Percentiles rank a stretch among this genome's conserved stretches.
phyloP scores from a whole-genome alignment of 2,113 vertebrate species.

The Gavialis gangeticus region DNA sequence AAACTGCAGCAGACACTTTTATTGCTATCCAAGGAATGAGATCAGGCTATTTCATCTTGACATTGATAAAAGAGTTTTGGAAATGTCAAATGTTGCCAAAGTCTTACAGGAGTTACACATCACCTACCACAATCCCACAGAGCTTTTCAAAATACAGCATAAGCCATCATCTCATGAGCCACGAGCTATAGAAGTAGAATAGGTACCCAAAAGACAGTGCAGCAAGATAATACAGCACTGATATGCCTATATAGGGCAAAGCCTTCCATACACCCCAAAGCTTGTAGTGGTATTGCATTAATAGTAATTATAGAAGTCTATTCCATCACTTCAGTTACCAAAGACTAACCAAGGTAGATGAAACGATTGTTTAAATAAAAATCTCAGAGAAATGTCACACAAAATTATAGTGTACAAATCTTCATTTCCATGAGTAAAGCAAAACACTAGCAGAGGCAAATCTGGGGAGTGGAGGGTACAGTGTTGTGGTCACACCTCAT shows the following conservation, averaged over 20 bases:
- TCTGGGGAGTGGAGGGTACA: too few relatives aligned
- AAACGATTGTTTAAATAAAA: neutral
- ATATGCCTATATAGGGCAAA: neutral
- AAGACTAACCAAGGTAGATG: fast-evolving
- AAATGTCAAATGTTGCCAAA: neutral
- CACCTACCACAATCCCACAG: neutral
- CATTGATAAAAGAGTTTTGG: neutral
- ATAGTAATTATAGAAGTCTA: neutral
- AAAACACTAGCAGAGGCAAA: neutral
- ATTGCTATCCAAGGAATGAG: neutral
- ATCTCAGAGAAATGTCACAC: neutral
- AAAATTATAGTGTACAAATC: neutral
- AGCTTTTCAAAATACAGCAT: neutral
- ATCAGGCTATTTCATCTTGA: neutral
- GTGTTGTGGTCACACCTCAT: too few relatives aligned
- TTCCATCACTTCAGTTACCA: neutral
- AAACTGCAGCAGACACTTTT: neutral
- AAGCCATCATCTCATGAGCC: neutral
- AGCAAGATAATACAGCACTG: neutral
- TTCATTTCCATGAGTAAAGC: neutral
- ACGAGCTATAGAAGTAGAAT: neutral
- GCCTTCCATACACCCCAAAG: neutral
- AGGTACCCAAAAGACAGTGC: neutral
- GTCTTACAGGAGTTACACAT: neutral
- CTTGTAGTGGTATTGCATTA: neutral